A percentile compares a stretch with the other conserved stretches of the same genome.
phyloP scores from a whole-genome alignment of 2,888 invertebrate genomes.

The Hyles lineata region DNA sequence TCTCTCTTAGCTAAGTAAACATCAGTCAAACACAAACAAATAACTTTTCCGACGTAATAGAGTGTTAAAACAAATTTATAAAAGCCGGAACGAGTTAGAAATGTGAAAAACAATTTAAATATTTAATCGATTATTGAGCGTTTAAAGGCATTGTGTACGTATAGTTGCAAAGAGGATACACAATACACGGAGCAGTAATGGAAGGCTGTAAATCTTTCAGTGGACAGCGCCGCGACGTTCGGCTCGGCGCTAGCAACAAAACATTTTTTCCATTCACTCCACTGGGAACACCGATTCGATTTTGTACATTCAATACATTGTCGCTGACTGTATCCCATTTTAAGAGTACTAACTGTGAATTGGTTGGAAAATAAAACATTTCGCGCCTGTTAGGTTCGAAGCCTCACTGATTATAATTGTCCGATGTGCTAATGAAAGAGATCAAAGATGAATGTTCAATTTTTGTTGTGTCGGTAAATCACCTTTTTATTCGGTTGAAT shows the following conservation, averaged over 20 bases:
- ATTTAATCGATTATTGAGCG: conserved; percentile 14
- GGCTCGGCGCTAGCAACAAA: conserved; percentile 60
- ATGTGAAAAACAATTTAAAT: not conserved
- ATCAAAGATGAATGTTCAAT: not conserved
- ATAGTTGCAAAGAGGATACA: conserved; percentile 15
- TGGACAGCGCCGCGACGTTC: conserved; percentile 65
- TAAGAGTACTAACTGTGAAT: conserved; percentile 51
- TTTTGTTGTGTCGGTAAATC: not conserved
- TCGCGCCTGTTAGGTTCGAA: conserved; percentile 23
- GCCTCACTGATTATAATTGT: conserved; percentile 10
- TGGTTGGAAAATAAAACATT: conserved; percentile 38
- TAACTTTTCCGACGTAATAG: not conserved
- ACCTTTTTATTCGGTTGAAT: too few relatives aligned
- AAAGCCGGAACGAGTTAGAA: not conserved
- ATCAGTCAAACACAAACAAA: not conserved
- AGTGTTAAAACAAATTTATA: not conserved
- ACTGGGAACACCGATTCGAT: conserved; percentile 72
- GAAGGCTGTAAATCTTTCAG: conserved; percentile 77
- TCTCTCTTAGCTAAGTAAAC: too few relatives aligned
- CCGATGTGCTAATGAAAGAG: conserved; percentile 4
- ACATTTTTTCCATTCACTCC: conserved; percentile 73
- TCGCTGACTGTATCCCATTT: conserved; percentile 59
- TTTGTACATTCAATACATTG: conserved; percentile 71
- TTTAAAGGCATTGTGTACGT: conserved; percentile 12
- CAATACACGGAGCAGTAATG: conserved; percentile 64